phyloP scores from a whole-genome alignment of 2,113 vertebrate species.

The Puntigrus tetrazona region DNA sequence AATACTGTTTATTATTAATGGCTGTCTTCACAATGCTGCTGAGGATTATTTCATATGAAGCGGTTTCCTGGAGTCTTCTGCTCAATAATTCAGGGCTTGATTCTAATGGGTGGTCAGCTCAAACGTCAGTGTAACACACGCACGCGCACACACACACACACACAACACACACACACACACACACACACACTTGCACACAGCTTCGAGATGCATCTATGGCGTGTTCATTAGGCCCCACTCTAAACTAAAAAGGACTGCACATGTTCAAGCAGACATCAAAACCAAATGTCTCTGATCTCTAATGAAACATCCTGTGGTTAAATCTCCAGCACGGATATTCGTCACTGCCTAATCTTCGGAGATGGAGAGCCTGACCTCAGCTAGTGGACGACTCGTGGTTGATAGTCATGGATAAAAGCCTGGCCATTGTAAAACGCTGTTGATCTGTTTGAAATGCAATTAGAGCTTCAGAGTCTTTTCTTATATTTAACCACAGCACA shows the following conservation, averaged over 20 bases:
- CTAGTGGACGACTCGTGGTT: neutral
- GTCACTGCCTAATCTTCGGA: slow-evolving; percentile 24
- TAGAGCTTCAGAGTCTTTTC: slow-evolving; percentile 42
- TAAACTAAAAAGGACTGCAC: slow-evolving; percentile 32
- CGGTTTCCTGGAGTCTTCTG: slow-evolving; percentile 56
- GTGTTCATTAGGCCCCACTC: slow-evolving; percentile 31
- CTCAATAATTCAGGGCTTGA: slow-evolving; percentile 63
- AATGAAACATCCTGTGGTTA: slow-evolving; percentile 12
- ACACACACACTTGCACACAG: slow-evolving; percentile 19
- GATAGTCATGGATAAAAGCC: slow-evolving; percentile 12
- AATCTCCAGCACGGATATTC: slow-evolving; percentile 19
- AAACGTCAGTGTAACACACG: slow-evolving; percentile 34
- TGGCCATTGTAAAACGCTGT: slow-evolving; percentile 24
- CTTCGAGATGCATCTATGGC: slow-evolving; percentile 30
- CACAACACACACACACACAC: slow-evolving; percentile 23
- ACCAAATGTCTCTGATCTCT: slow-evolving; percentile 30
- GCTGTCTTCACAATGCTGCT: slow-evolving; percentile 54
- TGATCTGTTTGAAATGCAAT: slow-evolving; percentile 44
- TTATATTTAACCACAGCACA: slow-evolving; percentile 55
- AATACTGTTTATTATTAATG: slow-evolving; percentile 60
- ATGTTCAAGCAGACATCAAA: slow-evolving; percentile 17
- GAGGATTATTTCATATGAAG: slow-evolving; percentile 60
- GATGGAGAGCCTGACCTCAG: slow-evolving; percentile 21
- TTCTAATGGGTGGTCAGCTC: slow-evolving; percentile 52
- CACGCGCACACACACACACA: slow-evolving; percentile 18